A percentile compares a stretch with the other conserved stretches of the same genome.
These are phyloP conservation scores for Apamea crenata DNA, from an alignment of 2,888 invertebrate genomes.

Conservation along the genomic window DNA sequence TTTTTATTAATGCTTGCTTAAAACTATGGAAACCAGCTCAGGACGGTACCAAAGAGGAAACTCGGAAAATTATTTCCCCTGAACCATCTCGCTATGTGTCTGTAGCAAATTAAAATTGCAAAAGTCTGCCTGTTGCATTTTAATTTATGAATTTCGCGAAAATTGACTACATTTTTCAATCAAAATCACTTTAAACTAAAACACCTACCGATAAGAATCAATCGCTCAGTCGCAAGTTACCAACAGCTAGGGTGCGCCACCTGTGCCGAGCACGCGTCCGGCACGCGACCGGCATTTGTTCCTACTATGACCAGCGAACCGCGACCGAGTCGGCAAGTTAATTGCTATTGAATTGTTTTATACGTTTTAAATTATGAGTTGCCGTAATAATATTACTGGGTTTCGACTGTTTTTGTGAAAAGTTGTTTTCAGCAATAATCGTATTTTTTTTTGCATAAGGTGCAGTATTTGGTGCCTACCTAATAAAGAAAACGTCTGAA, in stretches of 20 bases:
- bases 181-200: not conserved
- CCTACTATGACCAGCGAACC: constrained; percentile 58
- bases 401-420: not conserved
- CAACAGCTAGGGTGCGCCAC: constrained; percentile 52
- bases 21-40: not conserved
- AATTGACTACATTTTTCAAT: not conserved
- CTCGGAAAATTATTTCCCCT: not conserved
- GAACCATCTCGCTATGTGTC: not conserved
- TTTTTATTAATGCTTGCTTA: not conserved
- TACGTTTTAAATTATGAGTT: constrained; percentile 38
- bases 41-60: not conserved
- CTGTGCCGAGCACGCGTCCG: constrained; percentile 67
- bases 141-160: not conserved
- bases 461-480: not conserved
- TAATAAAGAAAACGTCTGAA: not conserved
- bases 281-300: constrained; percentile 65
- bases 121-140: not conserved
- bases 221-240: constrained; percentile 28
- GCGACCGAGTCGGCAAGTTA: constrained; percentile 67
- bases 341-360: constrained; percentile 53
- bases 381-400: constrained; percentile 10
- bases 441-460: not conserved
- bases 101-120: not conserved
- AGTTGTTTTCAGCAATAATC: not conserved
- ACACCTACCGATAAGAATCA: not conserved